These are phyloP conservation scores for Corythornis cristatus DNA, from an alignment of 2,113 vertebrate species.

Conservation along the genomic window DNA sequence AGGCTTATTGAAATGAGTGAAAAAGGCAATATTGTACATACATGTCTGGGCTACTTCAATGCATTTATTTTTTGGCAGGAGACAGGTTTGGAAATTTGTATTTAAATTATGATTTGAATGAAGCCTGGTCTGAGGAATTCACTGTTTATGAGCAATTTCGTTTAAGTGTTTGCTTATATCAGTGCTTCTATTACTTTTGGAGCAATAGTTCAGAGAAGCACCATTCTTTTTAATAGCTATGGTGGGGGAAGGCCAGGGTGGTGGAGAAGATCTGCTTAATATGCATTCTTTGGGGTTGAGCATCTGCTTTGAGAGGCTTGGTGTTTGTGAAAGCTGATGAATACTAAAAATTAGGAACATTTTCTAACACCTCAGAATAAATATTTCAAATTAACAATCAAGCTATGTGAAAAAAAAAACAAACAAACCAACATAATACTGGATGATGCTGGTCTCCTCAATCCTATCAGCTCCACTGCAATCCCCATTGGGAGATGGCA, in stretches of 20 bases:
- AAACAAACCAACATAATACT: not conserved
- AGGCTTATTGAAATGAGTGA: not conserved
- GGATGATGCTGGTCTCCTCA: accelerated
- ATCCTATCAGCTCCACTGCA: not conserved
- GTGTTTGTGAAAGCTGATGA: not conserved
- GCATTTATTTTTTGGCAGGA: conserved; percentile 1
- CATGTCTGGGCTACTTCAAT: not conserved
- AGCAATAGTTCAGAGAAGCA: not conserved
- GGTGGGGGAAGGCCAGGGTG: not conserved
- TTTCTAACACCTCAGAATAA: not conserved
- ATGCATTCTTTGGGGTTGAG: not conserved
- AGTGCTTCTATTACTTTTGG: not conserved
- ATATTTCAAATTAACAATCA: not conserved
- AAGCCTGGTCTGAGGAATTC: conserved; percentile 13
- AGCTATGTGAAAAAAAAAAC: not conserved
- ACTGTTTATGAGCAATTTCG: conserved; percentile 8
- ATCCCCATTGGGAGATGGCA: not conserved
- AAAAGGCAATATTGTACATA: not conserved
- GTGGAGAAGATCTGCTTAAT: not conserved
- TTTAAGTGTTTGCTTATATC: not conserved
- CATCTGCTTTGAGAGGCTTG: not conserved
- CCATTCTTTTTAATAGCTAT: not conserved
- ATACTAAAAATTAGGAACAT: not conserved
- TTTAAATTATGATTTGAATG: conserved; percentile 13
- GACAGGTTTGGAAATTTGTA: not conserved